phyloP scores from a whole-genome alignment of 2,888 invertebrate species.

The Erebia palarica region DNA sequence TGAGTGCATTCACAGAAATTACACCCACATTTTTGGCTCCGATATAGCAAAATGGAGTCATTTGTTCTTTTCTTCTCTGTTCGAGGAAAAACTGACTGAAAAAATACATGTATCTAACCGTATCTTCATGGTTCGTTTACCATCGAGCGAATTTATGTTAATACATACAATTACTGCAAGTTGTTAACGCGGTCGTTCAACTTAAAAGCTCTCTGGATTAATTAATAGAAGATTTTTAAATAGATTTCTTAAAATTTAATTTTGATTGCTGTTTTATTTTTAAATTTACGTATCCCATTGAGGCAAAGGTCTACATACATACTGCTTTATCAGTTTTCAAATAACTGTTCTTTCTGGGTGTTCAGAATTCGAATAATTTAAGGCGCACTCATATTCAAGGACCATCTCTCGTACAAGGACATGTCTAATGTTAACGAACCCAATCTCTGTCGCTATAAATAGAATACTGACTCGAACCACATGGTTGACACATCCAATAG shows the following conservation, averaged over 20 bases:
- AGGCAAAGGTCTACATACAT: neutral
- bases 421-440: constrained; percentile 63
- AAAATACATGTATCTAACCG: constrained; percentile 52
- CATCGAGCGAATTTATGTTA: constrained; percentile 72
- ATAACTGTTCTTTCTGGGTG: neutral
- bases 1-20: neutral
- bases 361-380: neutral
- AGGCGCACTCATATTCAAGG: constrained; percentile 16
- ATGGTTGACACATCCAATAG: constrained; percentile 63
- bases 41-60: constrained; percentile 13
- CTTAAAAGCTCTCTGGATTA: constrained; percentile 49
- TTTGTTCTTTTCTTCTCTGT: constrained; percentile 5
- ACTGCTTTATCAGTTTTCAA: neutral
- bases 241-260: neutral
- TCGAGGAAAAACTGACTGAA: constrained; percentile 37
- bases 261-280: neutral
- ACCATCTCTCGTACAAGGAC: constrained; percentile 45
- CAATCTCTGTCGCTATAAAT: constrained; percentile 63
- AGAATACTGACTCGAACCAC: constrained; percentile 69
- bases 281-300: neutral
- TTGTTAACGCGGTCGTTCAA: constrained; percentile 67
- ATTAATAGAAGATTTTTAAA: constrained; percentile 19
- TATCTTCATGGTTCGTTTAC: constrained; percentile 66
- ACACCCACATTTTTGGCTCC: constrained; percentile 9
- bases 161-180: constrained; percentile 73